phyloP scores from a whole-genome alignment of 2,888 invertebrate species.

The Synanthedon andrenaeformis region DNA sequence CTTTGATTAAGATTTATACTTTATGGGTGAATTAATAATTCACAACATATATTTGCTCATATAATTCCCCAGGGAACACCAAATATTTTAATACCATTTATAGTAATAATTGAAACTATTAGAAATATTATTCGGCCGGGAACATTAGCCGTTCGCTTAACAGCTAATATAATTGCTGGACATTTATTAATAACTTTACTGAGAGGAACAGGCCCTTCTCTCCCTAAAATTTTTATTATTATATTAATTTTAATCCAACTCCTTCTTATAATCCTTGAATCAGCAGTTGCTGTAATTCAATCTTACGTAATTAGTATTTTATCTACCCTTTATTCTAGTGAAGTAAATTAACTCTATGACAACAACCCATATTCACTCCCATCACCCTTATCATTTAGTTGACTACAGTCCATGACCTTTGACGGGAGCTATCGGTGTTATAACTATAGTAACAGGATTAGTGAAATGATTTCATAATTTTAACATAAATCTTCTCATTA shows the following conservation, averaged over 20 bases:
- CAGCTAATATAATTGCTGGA: slow-evolving; percentile 83
- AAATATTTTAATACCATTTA: slow-evolving; percentile 74
- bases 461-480: slow-evolving; percentile 74
- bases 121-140: slow-evolving; percentile 79
- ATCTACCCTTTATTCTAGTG: slow-evolving; percentile 75
- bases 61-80: slow-evolving; percentile 78
- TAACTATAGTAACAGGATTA: slow-evolving; percentile 69
- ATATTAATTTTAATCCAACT: slow-evolving; percentile 59
- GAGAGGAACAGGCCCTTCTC: slow-evolving; percentile 37
- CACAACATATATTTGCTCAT: slow-evolving; percentile 74
- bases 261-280: slow-evolving; percentile 67
- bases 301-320: slow-evolving; percentile 75
- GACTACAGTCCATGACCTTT: slow-evolving; percentile 76
- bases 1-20: slow-evolving; percentile 76
- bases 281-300: slow-evolving; percentile 74
- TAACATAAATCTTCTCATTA: slow-evolving; percentile 59
- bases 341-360: slow-evolving; percentile 73
- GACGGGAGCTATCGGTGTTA: slow-evolving; percentile 68
- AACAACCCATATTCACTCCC: slow-evolving; percentile 42
- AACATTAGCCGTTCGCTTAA: slow-evolving; percentile 77
- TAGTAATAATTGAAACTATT: slow-evolving; percentile 80
- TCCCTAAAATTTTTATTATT: slow-evolving; percentile 28
- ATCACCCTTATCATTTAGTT: slow-evolving; percentile 76
- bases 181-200: slow-evolving; percentile 75
- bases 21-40: slow-evolving; percentile 73